Percentiles rank a stretch among this genome's conserved stretches.
Conservation (phyloP, 2,888 invertebrate genomes). For the Nomada flava region DNA sequence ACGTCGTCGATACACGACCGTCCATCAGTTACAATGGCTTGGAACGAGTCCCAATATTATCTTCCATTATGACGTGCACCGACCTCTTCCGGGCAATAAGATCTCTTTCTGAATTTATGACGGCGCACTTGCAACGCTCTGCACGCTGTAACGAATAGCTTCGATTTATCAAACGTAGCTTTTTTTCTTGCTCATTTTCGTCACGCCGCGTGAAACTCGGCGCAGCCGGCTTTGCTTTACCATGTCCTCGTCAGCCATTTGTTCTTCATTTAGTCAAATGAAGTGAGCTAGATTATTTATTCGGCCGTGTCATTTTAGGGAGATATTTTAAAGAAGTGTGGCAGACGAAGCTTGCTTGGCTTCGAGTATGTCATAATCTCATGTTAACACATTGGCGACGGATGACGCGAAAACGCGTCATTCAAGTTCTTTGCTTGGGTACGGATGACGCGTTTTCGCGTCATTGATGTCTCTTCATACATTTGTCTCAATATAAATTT, state of each 20-base stretch:
- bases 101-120: slow-evolving; percentile 68
- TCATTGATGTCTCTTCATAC: no score
- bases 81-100: slow-evolving; percentile 71
- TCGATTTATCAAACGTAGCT: slow-evolving; percentile 66
- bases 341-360: no score
- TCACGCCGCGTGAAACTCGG: background rate
- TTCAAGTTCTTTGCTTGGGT: no score
- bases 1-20: slow-evolving; percentile 46
- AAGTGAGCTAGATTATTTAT: background rate
- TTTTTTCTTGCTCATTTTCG: slow-evolving; percentile 32
- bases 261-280: background rate
- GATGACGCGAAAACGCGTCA: no score
- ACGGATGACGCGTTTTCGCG: no score
- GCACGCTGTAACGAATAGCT: slow-evolving; percentile 60
- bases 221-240: background rate
- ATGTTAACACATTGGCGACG: no score
- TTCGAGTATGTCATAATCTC: no score
- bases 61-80: slow-evolving; percentile 71
- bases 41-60: slow-evolving; percentile 71
- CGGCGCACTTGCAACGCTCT: slow-evolving; percentile 47
- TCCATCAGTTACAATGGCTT: slow-evolving; percentile 61
- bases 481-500: no score
- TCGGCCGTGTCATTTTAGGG: background rate
- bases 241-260: slow-evolving; percentile 3
- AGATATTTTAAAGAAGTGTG: background rate